Percentiles rank a stretch among this genome's conserved stretches.
phyloP scores from a whole-genome alignment of 2,797 vertebrate species.

The Peromyscus aztecus region DNA sequence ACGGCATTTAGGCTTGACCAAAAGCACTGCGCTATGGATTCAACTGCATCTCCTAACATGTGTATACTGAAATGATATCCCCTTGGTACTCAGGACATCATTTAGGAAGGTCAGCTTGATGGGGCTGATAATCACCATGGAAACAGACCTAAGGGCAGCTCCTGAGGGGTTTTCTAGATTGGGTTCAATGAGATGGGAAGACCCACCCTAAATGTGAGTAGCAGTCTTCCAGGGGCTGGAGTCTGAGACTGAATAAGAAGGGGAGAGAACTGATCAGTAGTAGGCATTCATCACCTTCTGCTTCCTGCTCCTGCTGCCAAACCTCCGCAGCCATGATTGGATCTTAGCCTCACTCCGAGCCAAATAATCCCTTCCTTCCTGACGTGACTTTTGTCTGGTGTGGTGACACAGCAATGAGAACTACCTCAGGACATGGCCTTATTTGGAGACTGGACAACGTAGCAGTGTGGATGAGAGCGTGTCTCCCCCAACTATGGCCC shows the following conservation, averaged over 20 bases:
- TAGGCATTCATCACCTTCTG: too few relatives aligned
- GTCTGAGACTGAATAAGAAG: not conserved
- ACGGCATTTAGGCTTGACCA: not conserved
- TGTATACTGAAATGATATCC: not conserved
- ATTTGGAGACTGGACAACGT: not conserved
- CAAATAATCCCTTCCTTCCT: not conserved
- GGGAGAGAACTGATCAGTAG: not conserved
- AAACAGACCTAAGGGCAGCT: not conserved
- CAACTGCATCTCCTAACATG: not conserved
- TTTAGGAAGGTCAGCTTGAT: not conserved
- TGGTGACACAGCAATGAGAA: not conserved
- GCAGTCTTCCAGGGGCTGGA: not conserved
- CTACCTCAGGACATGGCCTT: not conserved
- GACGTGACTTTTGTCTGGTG: not conserved
- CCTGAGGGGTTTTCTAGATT: not conserved
- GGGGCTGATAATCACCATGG: not conserved
- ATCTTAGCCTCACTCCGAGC: not conserved
- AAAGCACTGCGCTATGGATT: not conserved
- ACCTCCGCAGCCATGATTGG: not conserved
- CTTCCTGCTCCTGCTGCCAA: not conserved
- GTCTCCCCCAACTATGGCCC: not conserved
- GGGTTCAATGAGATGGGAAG: not conserved
- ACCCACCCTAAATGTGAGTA: not conserved
- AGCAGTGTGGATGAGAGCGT: not conserved
- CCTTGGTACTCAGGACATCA: not conserved